Base-by-base conservation (phyloP, 2,888 invertebrate species). In the Hipparchia sbordonii region DNA sequence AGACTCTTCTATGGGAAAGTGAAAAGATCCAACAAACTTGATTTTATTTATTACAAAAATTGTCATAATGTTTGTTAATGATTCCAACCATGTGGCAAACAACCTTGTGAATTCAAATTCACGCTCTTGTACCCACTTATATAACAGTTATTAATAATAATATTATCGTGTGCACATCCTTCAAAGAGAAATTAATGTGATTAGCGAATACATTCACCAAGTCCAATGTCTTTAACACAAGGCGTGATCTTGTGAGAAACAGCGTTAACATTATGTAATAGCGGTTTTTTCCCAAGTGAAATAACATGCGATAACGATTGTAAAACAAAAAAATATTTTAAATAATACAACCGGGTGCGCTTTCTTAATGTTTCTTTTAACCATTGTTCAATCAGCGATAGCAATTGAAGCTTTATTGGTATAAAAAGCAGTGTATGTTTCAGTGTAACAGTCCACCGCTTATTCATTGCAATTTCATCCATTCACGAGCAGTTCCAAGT, bases 401-500 rank as follows among this genome's bases (percentile, higher is more conserved):
- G 39, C 52, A 65, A 61, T 39, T 61, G 39, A n/a, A 61, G 13
- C 6, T 61, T 61, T 61, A 69, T 39, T 69, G 60, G 13, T 52
- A 69, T 69, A 69, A 61, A 68, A 68, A 68, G 45, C 13, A 13
- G 61, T 69, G 13, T 52, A 61, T 46, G 51, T 61, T 69, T 61
- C n/a, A 60, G n/a, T 68, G 51, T 61, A 13, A 68, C n/a, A 68
- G 51, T 61, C 52, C 45, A 67, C 33, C 48, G 12, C 59, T 12
- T 4, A 59, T 23, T 57, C 39, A 45, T 61, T 69, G 52, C 52
- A 60, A 10, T n/a, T 45, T 7, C 57, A 54, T 45, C 51, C 67
- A 65, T 72, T 74, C 56, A 73, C 63, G 71, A 75, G 54, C 62
- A 73, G 45, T 75, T 72, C 71, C 62, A 65, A 75, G 23, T 74